Evolutionary conservation across 2,888 invertebrate genomes (phyloP), one percentile per base, ranked within the genome.

Genomic region (Drosophila fungiperda): DNA sequence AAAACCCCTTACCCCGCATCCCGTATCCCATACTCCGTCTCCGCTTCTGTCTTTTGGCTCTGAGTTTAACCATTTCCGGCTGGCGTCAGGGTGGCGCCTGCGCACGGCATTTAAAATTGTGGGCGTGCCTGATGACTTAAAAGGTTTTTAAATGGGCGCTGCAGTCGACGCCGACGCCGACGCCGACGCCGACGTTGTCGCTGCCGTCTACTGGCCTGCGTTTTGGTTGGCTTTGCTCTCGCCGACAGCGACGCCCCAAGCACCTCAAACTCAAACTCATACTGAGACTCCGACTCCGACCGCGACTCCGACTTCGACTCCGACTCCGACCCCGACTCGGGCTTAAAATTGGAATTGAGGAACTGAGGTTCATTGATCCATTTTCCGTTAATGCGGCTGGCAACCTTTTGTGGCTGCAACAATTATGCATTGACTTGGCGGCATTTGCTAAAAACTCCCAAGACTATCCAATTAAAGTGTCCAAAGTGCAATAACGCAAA

Each of bases 41-140:
- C 38, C 15, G 64, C 35, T 40, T 66, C 35, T 53, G 60, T 50
- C 59, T 72, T 26, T 29, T n/a, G 68, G 36, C 54, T 67, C 40
- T 38, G 75, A 45, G 58, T 66, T 58, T 59, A 68, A 65, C 76
- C 80, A 77, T 90, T 90, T 90, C 89, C 90, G 90, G 90, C 83
- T 83, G 90, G 90, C 90, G 90, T 90, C 90, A 89, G 82, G 90
- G 90, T 90, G 90, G 90, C 90, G 90, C 90, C 90, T 85, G 71
- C 71, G 87, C 73, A 76, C 61, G 64, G 75, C 74, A 74, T 73
- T 81, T 82, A 80, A 88, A 87, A 87, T 84, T 84, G 88, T 78
- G 81, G 90, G 90, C 90, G 90, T 90, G 89, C 70, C 81, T 87
- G 90, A 90, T 86, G 89, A 90, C 87, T 90, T 90, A 90, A 90